Evolutionary conservation across 1,140 invertebrate species (phyloP), one percentile per base, ranked within the genome.

Genomic region (Magallana angulata): DNA sequence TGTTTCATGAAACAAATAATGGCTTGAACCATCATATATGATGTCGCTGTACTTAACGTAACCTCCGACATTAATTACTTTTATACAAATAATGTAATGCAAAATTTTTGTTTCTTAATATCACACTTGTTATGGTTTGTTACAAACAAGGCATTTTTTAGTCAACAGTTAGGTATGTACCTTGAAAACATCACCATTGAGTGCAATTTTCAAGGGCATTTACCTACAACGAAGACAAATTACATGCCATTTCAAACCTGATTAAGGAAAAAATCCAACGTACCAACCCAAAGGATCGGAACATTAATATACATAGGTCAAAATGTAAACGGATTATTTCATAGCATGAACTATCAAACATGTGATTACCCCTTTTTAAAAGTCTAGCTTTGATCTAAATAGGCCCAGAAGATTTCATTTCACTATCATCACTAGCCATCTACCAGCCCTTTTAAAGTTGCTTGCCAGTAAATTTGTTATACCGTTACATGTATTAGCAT

Each of bases 221-320:
- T 76, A 30, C 68, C 18, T 48, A 48, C 68, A 76, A 1, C 2
- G 24, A 36, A 30, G 68, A 76, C 24, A 76, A 76, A 76, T 76
- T 76, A 30, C 24, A 76, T 30, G 24, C 11, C 68, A 76, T 76
- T 76, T 76, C 24, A 76, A 30, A 12, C 68, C 68, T 36, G 68
- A 76, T 76, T 76, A 30, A 48, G 36, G 36, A 24, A 18, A 76
- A 76, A 24, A 30, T 76, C 24, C 12, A 76, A 76, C 36, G 24
- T 24, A 76, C 68, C 68, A 76, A 76, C 68, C 68, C 68, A 30
- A 71, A 9, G 18, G 64, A 71, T 71, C 24, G 24, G 24, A 30
- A 36, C 24, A 76, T 76, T 76, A 76, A 76, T 76, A 76, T 30
- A 18, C 18, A 76, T 76, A 76, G 24, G 68, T 76, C 11, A 76